Evolutionary conservation across 2,888 invertebrate species (phyloP), one percentile per base, ranked within the genome.

Genomic region (Branchipolynoe longqiensis): DNA sequence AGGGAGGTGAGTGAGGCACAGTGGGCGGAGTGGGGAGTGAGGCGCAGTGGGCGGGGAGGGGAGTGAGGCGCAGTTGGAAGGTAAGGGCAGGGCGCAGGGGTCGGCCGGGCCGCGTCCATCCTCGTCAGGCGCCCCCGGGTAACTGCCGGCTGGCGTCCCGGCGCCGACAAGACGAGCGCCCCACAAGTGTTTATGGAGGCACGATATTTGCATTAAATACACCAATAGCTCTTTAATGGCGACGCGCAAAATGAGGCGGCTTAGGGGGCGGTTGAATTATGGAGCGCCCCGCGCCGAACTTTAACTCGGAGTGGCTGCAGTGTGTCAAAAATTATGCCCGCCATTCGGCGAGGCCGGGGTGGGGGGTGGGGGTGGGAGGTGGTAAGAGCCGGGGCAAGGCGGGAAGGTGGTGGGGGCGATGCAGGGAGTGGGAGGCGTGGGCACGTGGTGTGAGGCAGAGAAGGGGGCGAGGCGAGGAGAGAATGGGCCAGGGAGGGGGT

Each of bases 201-300:
- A 48, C 48, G n/a, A 48, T 48, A n/a, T 54, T 78, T 25, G 78
- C 54, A n/a, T 41, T 78, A 78, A 78, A 78, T 78, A 78, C 78
- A 78, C 48, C 41, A 78, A 78, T 78, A 48, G 78, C 78, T 41
- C 48, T 78, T 78, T 78, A 78, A 78, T 78, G 78, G 78, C 48
- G 1, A 48, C 12, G 78, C 41, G 28, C 41, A 41, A 78, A 78
- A 78, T 78, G 78, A 78, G 78, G 22, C 31, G 78, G 78, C 78
- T 78, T 78, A 78, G 54, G 31, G n/a, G 48, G 25, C 48, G 54
- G 78, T 78, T 78, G 78, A 78, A 78, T 78, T 78, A 78, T 78
- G 78, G 78, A 78, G 78, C 25, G 31, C 48, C 41, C 28, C 28
- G 6, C 54, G 48, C 54, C 28, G 78, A 78, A 78, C 78, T 78